phyloP scores from a whole-genome alignment of 2,888 invertebrate species.

The Orchestes rusci region DNA sequence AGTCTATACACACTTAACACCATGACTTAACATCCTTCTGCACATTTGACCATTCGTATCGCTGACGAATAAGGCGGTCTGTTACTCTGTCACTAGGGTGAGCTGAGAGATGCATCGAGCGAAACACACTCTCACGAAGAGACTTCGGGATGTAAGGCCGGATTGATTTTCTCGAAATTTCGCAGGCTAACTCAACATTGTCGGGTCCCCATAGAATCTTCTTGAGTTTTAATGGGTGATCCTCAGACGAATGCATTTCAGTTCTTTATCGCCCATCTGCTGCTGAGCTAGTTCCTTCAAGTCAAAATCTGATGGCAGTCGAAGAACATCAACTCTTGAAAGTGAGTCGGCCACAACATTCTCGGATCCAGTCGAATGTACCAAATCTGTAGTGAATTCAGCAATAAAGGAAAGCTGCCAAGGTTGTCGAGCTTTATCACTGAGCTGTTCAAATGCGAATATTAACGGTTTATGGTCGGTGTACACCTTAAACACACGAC shows the following conservation, averaged over 20 bases:
- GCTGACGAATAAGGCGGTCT: slow-evolving; percentile 1
- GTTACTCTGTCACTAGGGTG: slow-evolving; percentile 7
- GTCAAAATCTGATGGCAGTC: slow-evolving; percentile 6
- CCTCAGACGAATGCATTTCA: slow-evolving; percentile 3
- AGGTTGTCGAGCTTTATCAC: slow-evolving; percentile 12
- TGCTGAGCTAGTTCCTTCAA: slow-evolving; percentile 13
- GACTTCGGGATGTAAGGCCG: not conserved
- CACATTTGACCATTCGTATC: slow-evolving; percentile 16
- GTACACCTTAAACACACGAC: slow-evolving; percentile 31
- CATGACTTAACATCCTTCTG: slow-evolving; percentile 7
- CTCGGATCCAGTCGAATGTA: slow-evolving; percentile 8
- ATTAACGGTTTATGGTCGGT: slow-evolving; percentile 37
- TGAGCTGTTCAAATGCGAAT: slow-evolving; percentile 11
- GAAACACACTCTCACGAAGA: slow-evolving; percentile 5
- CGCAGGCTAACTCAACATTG: slow-evolving; percentile 8
- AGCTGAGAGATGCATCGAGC: slow-evolving; percentile 8
- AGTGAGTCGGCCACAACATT: slow-evolving; percentile 10
- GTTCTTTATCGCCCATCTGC: slow-evolving; percentile 10
- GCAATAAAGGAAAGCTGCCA: slow-evolving; percentile 10
- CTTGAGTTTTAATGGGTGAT: slow-evolving; percentile 9
- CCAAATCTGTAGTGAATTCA: slow-evolving; percentile 1
- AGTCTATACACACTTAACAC: slow-evolving; percentile 20
- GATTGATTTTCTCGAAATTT: slow-evolving; percentile 9
- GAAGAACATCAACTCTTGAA: slow-evolving; percentile 12
- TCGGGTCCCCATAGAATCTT: slow-evolving; percentile 9